Evolutionary conservation across 2,113 vertebrate genomes (phyloP), one percentile per base, ranked within the genome.

Genomic region (Kryptolebias marmoratus): DNA sequence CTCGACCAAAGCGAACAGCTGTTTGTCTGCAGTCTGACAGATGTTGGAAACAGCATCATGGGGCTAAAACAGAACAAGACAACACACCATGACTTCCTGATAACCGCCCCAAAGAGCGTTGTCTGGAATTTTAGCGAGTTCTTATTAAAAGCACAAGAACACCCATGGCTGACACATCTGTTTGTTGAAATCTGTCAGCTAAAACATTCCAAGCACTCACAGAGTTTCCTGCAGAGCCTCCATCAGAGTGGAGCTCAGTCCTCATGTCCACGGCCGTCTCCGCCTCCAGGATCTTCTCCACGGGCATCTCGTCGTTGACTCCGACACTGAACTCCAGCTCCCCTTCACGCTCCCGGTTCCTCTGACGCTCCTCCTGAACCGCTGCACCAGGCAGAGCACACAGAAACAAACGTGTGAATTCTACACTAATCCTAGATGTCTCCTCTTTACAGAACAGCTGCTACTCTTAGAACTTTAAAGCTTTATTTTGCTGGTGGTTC

Each of bases 11-110:
- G 97, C 97, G 93, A 97, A 99, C 50, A 99, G 95, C 93, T 99
- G 98, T 64, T 99, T 99, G 91, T 99, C 98, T 1, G 97, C 98
- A 1, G 97, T 97, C 73, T 98, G 98, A 90, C 97, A 99, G 84
- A 99, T 99, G 94, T 98, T 98, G 72, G 95, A 98, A 70, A 99
- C 97, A 0, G 97, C 96, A 92, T 99, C 98, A 0, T 96, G 97
- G 75, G 96, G 97, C 98, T 99, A 87, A 70, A 87, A 80, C 10
- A 45, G 61, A 58, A 81, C 2, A 73, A 55, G 1, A 84, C 4
- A 67, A 55, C 64, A 68, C 42, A 69, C 27, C 10, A 48, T 60
- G 1, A 68, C 1, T 8, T 61, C n/a, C 52, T 28, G 5, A 11
- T 62, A 54, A 45, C 28, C 10, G 39, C 5, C 39, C 9, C 39